Evolutionary conservation across 2,113 vertebrate species (phyloP).

Genomic region (Syngnathus typhle): DNA sequence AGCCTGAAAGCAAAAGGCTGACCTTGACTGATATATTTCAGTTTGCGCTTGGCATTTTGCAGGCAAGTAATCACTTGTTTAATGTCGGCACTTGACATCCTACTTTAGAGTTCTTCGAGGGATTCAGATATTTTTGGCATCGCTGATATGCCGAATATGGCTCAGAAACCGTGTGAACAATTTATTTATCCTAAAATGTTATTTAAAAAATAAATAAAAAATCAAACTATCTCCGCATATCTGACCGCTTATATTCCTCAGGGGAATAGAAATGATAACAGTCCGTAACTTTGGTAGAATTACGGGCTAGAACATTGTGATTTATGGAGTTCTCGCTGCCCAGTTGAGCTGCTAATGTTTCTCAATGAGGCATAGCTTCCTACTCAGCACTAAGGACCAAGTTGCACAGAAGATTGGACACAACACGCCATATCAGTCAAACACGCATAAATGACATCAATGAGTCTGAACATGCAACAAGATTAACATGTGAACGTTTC

Average conservation of each 20-base stretch:
- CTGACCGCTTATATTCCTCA: constrained; percentile 31
- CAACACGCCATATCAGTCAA: constrained; percentile 31
- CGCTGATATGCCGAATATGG: background rate
- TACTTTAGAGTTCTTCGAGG: background rate
- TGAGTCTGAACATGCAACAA: constrained; percentile 1
- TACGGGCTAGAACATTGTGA: constrained; percentile 42
- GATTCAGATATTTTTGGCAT: background rate
- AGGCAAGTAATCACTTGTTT: background rate
- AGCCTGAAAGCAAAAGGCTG: constrained; percentile 9
- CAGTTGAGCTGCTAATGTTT: constrained; percentile 64
- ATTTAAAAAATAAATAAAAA: no score
- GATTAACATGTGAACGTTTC: background rate
- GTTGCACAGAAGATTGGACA: constrained; percentile 39
- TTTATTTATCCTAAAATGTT: background rate
- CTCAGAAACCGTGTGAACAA: background rate
- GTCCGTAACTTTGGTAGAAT: constrained; percentile 24
- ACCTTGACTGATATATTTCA: background rate
- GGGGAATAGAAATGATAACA: constrained; percentile 29
- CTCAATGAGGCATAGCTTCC: constrained; percentile 62
- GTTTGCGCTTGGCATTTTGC: background rate
- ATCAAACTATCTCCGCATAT: no score
- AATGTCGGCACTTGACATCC: background rate
- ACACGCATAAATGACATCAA: constrained; percentile 24
- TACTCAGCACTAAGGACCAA: constrained; percentile 52
- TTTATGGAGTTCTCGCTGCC: constrained; percentile 65